These are phyloP conservation scores for Aphodius granarius DNA, from an alignment of 2,888 invertebrate species.

Conservation along the genomic window DNA sequence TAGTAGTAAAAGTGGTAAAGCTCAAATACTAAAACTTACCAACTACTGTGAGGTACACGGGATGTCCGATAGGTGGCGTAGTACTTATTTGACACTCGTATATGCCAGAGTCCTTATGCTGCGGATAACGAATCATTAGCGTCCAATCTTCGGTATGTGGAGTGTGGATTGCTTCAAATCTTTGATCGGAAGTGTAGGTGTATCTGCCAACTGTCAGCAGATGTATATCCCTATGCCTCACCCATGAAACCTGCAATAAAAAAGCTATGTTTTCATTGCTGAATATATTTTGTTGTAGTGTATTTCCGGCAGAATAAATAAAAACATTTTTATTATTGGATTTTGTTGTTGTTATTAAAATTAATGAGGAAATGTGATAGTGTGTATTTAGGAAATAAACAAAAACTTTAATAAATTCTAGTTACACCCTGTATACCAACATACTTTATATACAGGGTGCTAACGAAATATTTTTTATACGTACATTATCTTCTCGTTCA, in stretches of 20 bases:
- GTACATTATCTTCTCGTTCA: too few species aligned
- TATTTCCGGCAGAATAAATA: background rate
- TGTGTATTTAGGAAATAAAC: background rate
- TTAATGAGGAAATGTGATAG: background rate
- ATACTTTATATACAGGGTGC: too few species aligned
- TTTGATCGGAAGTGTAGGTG: constrained; percentile 81
- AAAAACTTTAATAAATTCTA: background rate
- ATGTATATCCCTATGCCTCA: constrained; percentile 74
- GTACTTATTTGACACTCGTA: constrained; percentile 93
- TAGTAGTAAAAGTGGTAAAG: too few species aligned
- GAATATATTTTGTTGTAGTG: background rate
- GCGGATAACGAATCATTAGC: constrained; percentile 73
- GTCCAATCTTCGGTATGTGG: constrained; percentile 89
- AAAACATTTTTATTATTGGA: background rate
- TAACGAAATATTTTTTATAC: too few species aligned
- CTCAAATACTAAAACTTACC: constrained; percentile 64
- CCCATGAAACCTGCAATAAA: constrained; percentile 77
- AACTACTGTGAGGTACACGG: constrained; percentile 78
- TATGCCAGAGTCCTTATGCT: constrained; percentile 73
- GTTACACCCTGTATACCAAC: too few species aligned
- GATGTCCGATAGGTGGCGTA: constrained; percentile 84
- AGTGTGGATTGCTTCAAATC: constrained; percentile 83
- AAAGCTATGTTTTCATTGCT: background rate
- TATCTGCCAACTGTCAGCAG: constrained; percentile 74
- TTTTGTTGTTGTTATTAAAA: background rate